Conservation (phyloP, 2,888 invertebrate species). For the Cylindroiulus punctatus region DNA sequence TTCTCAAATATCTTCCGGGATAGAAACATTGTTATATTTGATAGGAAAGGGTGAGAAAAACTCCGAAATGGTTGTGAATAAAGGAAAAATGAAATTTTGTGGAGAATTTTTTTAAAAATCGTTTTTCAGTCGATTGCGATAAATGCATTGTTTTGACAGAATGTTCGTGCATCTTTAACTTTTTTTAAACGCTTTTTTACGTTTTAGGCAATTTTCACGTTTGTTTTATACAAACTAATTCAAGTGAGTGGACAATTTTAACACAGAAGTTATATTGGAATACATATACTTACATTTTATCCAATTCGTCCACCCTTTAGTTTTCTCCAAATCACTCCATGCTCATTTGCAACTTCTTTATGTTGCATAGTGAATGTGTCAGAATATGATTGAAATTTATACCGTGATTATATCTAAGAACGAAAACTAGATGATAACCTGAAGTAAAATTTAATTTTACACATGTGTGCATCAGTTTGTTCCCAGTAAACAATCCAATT, state of each 20-base stretch:
- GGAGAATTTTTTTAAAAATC: neutral
- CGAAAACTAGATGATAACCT: neutral
- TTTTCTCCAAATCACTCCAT: neutral
- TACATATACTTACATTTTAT: neutral
- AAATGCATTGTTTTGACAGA: neutral
- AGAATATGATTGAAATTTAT: neutral
- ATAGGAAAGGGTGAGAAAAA: neutral
- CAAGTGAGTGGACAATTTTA: neutral
- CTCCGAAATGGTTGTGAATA: slow-evolving; percentile 19
- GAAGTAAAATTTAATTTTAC: neutral
- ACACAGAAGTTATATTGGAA: neutral
- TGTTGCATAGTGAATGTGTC: neutral
- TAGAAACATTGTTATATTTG: slow-evolving; percentile 8
- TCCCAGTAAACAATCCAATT: too few species aligned
- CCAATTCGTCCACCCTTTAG: too few species aligned
- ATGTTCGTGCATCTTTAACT: neutral
- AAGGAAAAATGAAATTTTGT: neutral
- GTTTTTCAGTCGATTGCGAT: neutral
- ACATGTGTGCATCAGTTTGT: neutral
- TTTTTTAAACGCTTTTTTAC: neutral
- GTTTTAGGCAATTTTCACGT: neutral
- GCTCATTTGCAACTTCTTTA: neutral
- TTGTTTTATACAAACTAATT: neutral
- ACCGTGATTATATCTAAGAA: neutral
- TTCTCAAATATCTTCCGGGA: neutral